Evolutionary conservation across 2,113 vertebrate species (phyloP), one percentile per base, ranked within the genome.

Genomic region (Camelus dromedarius): DNA sequence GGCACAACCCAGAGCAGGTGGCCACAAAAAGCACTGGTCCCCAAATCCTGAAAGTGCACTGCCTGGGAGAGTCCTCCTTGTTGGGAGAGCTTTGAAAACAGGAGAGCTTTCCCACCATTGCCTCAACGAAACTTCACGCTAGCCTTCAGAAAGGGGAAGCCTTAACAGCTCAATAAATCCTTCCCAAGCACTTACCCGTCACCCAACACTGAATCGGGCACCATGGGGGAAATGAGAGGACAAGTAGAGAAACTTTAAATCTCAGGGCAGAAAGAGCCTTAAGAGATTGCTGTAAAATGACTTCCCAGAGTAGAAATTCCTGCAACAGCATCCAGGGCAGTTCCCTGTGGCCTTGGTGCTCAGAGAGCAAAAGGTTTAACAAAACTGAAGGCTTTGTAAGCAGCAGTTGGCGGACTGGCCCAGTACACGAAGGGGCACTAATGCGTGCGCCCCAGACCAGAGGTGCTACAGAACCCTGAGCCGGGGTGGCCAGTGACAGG

Each of bases 111-210:
- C 16, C 66, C 60, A 56, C 66, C 14, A 28, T 22, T 28, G 48
- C 35, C n/a, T 92, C 75, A 22, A 60, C 8, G 56, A 10, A 8
- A 22, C 48, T 72, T 58, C 2, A 62, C 2, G 5, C 38, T 58
- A 50, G n/a, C 38, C 89, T 89, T 30, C 76, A 89, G 88, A 81
- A 85, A 95, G 19, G 52, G 38, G 56, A 83, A 96, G 54, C 30
- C 6, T 18, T 42, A 62, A 64, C 46, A 50, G 76, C 46, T 60
- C 52, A 35, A 6, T 42, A 42, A 32, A 30, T 69, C 52, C 66
- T 77, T 88, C 76, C 64, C 58, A 42, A 54, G 32, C 56, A 28
- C 50, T n/a, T 48, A 9, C 10, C 30, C 52, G 13, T 20, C 60
- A 42, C 22, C 24, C 14, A 56, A 19, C 15, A 30, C 35, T 54